phyloP scores from a whole-genome alignment of 1,140 invertebrate genomes.

The Rhagoletis pomonella region DNA sequence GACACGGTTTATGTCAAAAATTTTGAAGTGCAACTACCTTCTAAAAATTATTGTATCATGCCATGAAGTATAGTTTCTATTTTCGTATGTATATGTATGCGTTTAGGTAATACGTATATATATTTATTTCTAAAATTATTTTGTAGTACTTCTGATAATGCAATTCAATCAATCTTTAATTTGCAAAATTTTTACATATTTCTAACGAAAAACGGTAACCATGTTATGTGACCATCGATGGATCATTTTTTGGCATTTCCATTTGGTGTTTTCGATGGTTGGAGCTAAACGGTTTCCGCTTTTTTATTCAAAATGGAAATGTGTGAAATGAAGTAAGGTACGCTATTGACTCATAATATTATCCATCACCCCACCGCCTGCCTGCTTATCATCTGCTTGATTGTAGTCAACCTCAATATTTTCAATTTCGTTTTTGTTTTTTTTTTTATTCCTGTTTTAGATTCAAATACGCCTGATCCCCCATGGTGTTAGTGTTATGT shows the following conservation, averaged over 20 bases:
- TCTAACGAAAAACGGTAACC: not conserved
- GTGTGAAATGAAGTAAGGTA: slow-evolving; percentile 34
- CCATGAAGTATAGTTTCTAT: not conserved
- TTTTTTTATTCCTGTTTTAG: slow-evolving; percentile 34
- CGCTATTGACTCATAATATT: not conserved
- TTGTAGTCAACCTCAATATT: not conserved
- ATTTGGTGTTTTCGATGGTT: not conserved
- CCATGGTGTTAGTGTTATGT: slow-evolving; percentile 45
- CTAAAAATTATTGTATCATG: too few species aligned
- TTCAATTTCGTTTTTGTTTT: slow-evolving; percentile 13
- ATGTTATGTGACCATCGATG: too few species aligned
- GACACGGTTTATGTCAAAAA: too few species aligned
- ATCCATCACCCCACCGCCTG: slow-evolving; percentile 5
- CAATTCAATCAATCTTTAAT: not conserved
- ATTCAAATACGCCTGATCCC: slow-evolving; percentile 43
- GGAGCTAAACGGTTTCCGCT: not conserved
- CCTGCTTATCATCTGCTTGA: not conserved
- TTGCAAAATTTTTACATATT: not conserved
- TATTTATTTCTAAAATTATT: too few species aligned
- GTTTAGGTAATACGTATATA: too few species aligned
- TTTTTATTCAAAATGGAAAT: slow-evolving; percentile 17
- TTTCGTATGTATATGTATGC: not conserved
- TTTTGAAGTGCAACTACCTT: too few species aligned
- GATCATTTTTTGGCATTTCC: not conserved
- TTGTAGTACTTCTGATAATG: too few species aligned